A percentile compares a stretch with the other conserved stretches of the same genome.
Conservation (phyloP, 2,113 vertebrate genomes). For the Setophaga petechia region DNA sequence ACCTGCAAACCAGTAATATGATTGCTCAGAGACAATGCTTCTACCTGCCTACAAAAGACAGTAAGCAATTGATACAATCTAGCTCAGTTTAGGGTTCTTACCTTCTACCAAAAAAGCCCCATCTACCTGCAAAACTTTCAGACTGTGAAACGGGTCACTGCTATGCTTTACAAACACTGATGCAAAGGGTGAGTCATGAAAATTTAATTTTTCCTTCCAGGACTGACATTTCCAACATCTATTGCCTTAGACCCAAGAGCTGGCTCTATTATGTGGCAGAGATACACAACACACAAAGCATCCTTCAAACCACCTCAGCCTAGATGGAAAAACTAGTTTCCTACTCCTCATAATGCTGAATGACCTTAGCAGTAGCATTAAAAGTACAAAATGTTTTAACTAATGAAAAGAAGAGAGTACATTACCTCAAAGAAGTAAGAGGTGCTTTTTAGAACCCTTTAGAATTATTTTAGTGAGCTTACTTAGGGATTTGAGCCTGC, state of each 20-base stretch:
- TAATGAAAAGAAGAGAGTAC: not conserved
- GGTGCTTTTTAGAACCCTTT: not conserved
- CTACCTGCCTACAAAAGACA: not conserved
- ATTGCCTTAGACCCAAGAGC: not conserved
- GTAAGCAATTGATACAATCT: not conserved
- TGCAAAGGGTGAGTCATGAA: not conserved
- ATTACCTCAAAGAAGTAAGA: not conserved
- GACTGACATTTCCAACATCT: not conserved
- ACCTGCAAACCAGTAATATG: not conserved
- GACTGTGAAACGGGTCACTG: not conserved
- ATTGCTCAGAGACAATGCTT: not conserved
- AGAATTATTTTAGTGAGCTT: not conserved
- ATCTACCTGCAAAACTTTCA: not conserved
- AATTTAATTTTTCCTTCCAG: not conserved
- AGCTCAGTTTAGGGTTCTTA: not conserved
- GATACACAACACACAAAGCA: not conserved
- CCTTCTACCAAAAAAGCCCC: not conserved
- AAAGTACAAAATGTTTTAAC: not conserved
- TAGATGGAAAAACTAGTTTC: not conserved
- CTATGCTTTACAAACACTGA: not conserved
- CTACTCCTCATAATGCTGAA: not conserved
- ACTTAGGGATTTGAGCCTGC: not conserved
- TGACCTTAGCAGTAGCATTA: not conserved
- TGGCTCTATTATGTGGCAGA: not conserved
- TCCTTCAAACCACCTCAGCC: not conserved